A percentile compares a stretch with the other conserved stretches of the same genome.
phyloP scores from a whole-genome alignment of 2,888 invertebrate species.

The Imbricaverruca yamaguchii region DNA sequence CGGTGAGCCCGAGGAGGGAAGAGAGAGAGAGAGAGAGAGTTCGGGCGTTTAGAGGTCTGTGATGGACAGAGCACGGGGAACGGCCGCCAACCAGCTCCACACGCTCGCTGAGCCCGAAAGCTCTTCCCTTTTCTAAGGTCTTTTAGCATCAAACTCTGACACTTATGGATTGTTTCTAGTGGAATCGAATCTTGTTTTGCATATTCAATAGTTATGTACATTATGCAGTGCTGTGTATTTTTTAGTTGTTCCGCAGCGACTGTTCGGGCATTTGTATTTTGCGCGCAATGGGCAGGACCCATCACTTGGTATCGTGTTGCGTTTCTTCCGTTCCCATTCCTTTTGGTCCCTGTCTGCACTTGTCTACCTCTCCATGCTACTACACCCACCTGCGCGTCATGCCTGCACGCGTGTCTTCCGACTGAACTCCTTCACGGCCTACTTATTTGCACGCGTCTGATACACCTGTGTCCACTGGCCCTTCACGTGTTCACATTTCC shows the following conservation, averaged over 20 bases:
- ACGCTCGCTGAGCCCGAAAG: not conserved
- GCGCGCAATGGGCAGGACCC: constrained; percentile 8
- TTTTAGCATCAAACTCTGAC: constrained; percentile 6
- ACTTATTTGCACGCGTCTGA: too few species aligned
- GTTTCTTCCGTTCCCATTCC: not conserved
- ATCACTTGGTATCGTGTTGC: not conserved
- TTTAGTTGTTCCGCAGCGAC: constrained; percentile 6
- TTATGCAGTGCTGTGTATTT: constrained; percentile 9
- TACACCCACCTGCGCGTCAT: not conserved
- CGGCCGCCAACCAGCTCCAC: too few species aligned
- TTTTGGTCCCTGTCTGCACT: not conserved
- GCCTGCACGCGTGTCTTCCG: not conserved
- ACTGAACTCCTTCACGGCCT: too few species aligned
- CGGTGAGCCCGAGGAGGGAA: not conserved
- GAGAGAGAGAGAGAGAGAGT: not conserved
- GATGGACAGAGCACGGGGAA: too few species aligned
- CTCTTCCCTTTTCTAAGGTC: constrained; percentile 19
- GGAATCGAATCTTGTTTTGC: constrained; percentile 17
- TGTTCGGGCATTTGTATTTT: not conserved
- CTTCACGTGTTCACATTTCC: too few species aligned
- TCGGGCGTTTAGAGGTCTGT: too few species aligned
- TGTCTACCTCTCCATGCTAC: not conserved
- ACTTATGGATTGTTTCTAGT: not conserved
- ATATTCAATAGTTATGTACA: constrained; percentile 3
- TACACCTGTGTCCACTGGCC: too few species aligned